Base-by-base conservation (phyloP, 2,797 vertebrate genomes). In the Anableps anableps region DNA sequence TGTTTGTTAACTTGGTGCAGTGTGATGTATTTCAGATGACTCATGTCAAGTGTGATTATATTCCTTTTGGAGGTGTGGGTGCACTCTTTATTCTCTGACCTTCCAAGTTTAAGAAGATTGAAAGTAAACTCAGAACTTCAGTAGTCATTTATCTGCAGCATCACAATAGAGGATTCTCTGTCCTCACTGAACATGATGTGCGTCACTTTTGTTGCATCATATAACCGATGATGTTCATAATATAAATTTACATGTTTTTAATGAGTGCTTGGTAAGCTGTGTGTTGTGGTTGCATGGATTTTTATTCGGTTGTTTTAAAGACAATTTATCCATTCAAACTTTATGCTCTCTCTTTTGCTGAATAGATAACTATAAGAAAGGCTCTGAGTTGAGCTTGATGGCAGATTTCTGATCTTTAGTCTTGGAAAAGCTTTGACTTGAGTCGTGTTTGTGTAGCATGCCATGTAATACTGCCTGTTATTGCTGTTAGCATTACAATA, bases 11-110 rank as follows among this genome's bases (percentile, higher is more conserved):
- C 36, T 45, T 75, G 51, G 10, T 60, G 36, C 6, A 38, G 7
- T n/a, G 16, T 29, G 38, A 43, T 58, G 23, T 26, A 10, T 43
- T 38, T 26, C 51, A 38, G 72, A 55, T 38, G 19, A 74, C 62
- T 68, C 72, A 80, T 9, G 50, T 38, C 21, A 74, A 34, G 23
- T 62, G 71, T 79, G 21, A 36, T 66, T 66, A n/a, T 53, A n/a
- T 48, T 66, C 6, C 2, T n/a, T 19, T 34, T n/a, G 36, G 29
- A 74, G 36, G 23, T 45, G 17, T 70, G 29, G 64, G 62, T 43
- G 3, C 72, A 55, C 78, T 68, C 62, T 71, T 71, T 58, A 55
- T 74, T 38, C 51, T n/a, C n/a, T 26, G 51, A 55, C 53, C 34
- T 43, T 58, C 50, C 23, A 74, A 41, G 36, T 41, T 11, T 38